Conservation (phyloP, 2,797 vertebrate genomes). For the Muscicapa striata region DNA sequence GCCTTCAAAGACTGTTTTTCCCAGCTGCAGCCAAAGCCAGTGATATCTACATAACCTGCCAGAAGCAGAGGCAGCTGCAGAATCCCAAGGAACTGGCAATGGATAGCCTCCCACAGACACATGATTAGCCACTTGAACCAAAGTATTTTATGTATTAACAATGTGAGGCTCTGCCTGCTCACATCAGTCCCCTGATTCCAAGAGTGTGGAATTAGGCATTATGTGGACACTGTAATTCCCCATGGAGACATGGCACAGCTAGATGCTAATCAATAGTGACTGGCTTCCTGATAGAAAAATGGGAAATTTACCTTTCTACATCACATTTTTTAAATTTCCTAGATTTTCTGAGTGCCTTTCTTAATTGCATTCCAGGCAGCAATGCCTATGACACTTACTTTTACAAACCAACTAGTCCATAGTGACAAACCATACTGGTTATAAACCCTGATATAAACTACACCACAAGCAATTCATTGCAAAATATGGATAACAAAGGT, state of each 20-base stretch:
- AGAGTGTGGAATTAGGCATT: rapidly evolving
- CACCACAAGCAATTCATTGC: neutral
- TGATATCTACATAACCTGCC: neutral
- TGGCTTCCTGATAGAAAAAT: neutral
- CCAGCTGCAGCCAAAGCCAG: neutral
- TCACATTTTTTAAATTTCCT: neutral
- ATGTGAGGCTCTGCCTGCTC: neutral
- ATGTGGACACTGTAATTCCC: rapidly evolving
- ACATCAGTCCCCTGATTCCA: neutral
- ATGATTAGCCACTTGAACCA: neutral
- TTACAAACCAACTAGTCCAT: rapidly evolving
- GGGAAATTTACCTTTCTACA: neutral
- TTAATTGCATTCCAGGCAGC: neutral
- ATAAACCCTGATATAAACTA: neutral
- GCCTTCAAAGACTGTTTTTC: neutral
- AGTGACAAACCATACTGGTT: neutral
- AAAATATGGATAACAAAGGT: neutral
- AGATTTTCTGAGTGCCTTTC: neutral
- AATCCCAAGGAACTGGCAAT: neutral
- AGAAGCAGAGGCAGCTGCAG: neutral
- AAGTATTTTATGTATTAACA: neutral
- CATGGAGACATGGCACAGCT: neutral
- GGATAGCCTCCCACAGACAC: neutral
- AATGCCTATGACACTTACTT: neutral
- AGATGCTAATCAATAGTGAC: neutral